Evolutionary conservation across 2,888 invertebrate species (phyloP), one percentile per base, ranked within the genome.

Genomic region (Eurytoma californica): DNA sequence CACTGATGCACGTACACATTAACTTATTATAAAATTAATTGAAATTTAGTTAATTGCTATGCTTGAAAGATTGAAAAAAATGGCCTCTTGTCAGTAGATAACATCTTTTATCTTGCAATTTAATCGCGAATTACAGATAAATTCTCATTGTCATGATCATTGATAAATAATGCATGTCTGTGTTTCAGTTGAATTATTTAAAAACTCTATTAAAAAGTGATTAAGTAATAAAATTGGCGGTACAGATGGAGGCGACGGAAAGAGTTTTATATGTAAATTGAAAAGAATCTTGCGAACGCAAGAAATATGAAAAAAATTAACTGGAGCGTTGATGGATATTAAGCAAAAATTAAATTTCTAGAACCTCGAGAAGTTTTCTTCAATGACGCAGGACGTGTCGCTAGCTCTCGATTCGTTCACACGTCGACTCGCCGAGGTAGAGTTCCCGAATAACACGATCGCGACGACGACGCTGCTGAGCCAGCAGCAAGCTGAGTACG

Each of bases 351-450:
- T n/a, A 24, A 20, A 20, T 16, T 30, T 53, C 30, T 91, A 98
- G 97, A 97, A 96, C 72, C 93, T 98, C 87, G 98, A 98, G 91
- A 97, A 97, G 89, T 98, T 98, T 92, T 97, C 97, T 61, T 94
- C 94, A 68, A 93, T 97, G 88, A 97, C 97, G 83, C 96, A 96
- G 88, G 95, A 97, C 88, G 97, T 98, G 77, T 97, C 98, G 24
- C 92, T 94, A 82, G 95, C 95, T 84, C 91, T 98, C 86, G 96
- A 97, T 87, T 94, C 94, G 82, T 97, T 98, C 88, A 97, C 97
- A 86, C 94, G 95, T 88, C 94, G 95, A 84, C 94, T 98, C 85
- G 95, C 96, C 84, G 97, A 97, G 91, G 95, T 94, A 84, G 97
- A 97, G 91, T 95, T 98, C 91, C 98, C 98, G 18, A 98, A 98